phyloP scores from a whole-genome alignment of 2,888 invertebrate genomes.

The Notodonta ziczac region DNA sequence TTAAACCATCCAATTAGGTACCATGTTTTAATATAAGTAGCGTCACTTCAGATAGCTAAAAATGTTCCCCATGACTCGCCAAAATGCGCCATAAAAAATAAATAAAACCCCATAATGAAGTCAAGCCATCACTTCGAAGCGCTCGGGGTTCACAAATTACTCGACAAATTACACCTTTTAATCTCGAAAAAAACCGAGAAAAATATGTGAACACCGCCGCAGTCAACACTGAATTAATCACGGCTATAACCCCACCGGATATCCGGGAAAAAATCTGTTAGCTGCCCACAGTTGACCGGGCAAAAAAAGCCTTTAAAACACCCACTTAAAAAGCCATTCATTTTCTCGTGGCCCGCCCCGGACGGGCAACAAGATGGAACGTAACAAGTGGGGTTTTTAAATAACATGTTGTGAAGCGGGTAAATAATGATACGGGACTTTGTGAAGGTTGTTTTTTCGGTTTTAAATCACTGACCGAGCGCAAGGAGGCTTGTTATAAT shows the following conservation, averaged over 20 bases:
- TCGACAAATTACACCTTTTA: conserved; percentile 43
- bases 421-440: not conserved
- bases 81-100: conserved; percentile 2
- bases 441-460: not conserved
- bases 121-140: conserved; percentile 3
- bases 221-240: conserved; percentile 42
- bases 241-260: conserved; percentile 9
- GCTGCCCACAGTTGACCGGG: conserved; percentile 9
- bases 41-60: too few species aligned
- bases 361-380: conserved; percentile 21
- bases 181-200: conserved; percentile 32
- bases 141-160: conserved; percentile 28
- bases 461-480: too few species aligned
- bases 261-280: conserved; percentile 13
- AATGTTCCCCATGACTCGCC: too few species aligned
- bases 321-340: conserved; percentile 47
- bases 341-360: conserved; percentile 23
- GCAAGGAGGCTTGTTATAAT: too few species aligned
- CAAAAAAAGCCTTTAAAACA: conserved; percentile 23
- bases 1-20: too few species aligned
- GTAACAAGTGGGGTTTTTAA: conserved; percentile 10
- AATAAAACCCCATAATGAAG: conserved; percentile 3
- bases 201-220: not conserved
- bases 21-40: too few species aligned
- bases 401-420: conserved; percentile 10